Evolutionary conservation across 2,888 invertebrate species (phyloP), one percentile per base, ranked within the genome.

Genomic region (Stenolophus ochropezus): DNA sequence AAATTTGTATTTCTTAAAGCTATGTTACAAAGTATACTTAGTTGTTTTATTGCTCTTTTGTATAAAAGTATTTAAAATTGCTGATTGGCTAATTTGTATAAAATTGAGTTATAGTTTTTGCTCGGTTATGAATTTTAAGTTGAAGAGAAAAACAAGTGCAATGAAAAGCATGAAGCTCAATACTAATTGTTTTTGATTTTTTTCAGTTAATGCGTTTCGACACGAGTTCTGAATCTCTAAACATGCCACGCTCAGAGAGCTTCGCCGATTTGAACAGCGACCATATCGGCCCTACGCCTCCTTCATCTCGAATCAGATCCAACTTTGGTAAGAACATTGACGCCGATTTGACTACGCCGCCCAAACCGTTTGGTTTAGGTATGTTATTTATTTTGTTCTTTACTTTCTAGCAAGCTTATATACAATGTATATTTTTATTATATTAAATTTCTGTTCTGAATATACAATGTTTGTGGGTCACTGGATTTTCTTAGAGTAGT

Each of bases 351-450:
- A 87, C 91, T 21, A 90, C 92, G 21, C 93, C 94, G 23, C 92
- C 94, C 74, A 96, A 96, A 90, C 94, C 95, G 2, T 96, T 96
- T 88, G 96, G 96, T 90, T 92, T 96, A 86, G 96, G 96, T 96
- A 92, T 91, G 94, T 90, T 79, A 82, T 83, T 73, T 71, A 25
- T 80, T 81, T 27, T 73, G 42, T 33, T 42, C 33, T 58, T 33
- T 33, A 14, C 16, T 27, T 58, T 61, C 16, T 76, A 42, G 47
- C 51, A 21, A 58, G 75, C 61, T 27, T 77, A 11, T 77, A 76
- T 42, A 53, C 74, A 76, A 51, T 76, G 74, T 76, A 75, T 81
- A 74, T 65, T 81, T 76, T 79, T 76, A 23, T 61, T 74, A 58
- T 80, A 33, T 79, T 76, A 47, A 79, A 25, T 75, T 78, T 47